A percentile compares a stretch with the other conserved stretches of the same genome.
These are phyloP conservation scores for Pantelozetes paolii DNA, from an alignment of 2,888 invertebrate species.

Conservation along the genomic window DNA sequence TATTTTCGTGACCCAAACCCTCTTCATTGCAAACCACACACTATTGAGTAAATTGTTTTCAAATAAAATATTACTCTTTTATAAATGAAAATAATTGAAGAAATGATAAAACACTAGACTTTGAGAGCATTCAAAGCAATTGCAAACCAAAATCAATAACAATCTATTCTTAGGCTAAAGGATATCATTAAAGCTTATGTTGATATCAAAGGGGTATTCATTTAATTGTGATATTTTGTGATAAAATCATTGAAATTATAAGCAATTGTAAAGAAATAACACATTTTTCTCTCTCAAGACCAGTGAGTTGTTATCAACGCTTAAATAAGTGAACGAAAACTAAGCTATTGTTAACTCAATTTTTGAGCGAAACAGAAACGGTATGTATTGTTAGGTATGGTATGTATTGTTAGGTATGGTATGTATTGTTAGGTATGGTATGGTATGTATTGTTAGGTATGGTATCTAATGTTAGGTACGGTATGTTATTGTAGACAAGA, in stretches of 20 bases:
- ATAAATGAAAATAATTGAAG: not conserved
- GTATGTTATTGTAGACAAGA: not conserved
- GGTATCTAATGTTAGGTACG: too few species aligned
- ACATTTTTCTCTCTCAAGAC: not conserved
- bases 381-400: too few species aligned
- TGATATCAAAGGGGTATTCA: not conserved
- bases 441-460: too few species aligned
- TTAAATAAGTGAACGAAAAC: not conserved
- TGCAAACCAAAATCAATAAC: too few species aligned
- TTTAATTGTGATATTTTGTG: not conserved
- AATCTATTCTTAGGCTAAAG: too few species aligned
- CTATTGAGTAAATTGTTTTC: not conserved
- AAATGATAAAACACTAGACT: not conserved
- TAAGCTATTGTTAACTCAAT: not conserved
- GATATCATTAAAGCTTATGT: too few species aligned
- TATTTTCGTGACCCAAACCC: conserved; percentile 13
- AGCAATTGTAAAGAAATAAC: not conserved
- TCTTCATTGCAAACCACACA: not conserved
- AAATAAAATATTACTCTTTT: not conserved
- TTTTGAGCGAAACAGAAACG: too few species aligned
- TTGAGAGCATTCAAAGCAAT: not conserved
- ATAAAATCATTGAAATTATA: not conserved
- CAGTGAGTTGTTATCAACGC: not conserved
- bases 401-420: too few species aligned
- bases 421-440: too few species aligned